A percentile compares a stretch with the other conserved stretches of the same genome.
Conservation (phyloP, 2,888 invertebrate genomes). For the Dicyrtoma fusca region DNA sequence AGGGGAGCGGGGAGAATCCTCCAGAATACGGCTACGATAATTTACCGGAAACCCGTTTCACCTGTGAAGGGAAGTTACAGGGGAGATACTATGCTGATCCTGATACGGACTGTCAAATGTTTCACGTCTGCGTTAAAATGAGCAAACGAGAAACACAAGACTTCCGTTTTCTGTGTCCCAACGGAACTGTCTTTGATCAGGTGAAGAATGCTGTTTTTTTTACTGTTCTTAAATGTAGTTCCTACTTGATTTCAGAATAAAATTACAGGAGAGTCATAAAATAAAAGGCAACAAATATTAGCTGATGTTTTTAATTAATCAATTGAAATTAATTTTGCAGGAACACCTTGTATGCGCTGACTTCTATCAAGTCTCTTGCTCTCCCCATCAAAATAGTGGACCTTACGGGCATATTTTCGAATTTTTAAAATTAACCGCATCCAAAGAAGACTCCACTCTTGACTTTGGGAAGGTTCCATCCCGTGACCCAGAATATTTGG, state of each 20-base stretch:
- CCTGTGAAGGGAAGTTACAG: slow-evolving; percentile 51
- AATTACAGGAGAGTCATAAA: not conserved
- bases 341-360: slow-evolving; percentile 56
- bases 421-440: slow-evolving; percentile 50
- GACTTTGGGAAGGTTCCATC: slow-evolving; percentile 47
- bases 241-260: too few species aligned
- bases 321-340: slow-evolving; percentile 43
- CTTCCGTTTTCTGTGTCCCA: slow-evolving; percentile 55
- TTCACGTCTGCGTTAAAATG: slow-evolving; percentile 54
- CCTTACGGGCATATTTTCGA: slow-evolving; percentile 55
- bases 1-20: too few species aligned
- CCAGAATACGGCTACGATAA: slow-evolving; percentile 50
- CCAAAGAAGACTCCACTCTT: slow-evolving; percentile 34
- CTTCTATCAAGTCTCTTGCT: slow-evolving; percentile 55
- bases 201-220: too few species aligned
- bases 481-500: slow-evolving; percentile 49
- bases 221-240: too few species aligned
- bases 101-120: slow-evolving; percentile 56
- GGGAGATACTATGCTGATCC: slow-evolving; percentile 55
- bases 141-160: slow-evolving; percentile 49
- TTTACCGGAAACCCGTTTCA: slow-evolving; percentile 51
- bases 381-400: slow-evolving; percentile 46
- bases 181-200: slow-evolving; percentile 56
- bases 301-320: too few species aligned
- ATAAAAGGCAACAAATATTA: not conserved